phyloP scores from a whole-genome alignment of 2,797 vertebrate genomes.

The Atherinosoma microstoma region DNA sequence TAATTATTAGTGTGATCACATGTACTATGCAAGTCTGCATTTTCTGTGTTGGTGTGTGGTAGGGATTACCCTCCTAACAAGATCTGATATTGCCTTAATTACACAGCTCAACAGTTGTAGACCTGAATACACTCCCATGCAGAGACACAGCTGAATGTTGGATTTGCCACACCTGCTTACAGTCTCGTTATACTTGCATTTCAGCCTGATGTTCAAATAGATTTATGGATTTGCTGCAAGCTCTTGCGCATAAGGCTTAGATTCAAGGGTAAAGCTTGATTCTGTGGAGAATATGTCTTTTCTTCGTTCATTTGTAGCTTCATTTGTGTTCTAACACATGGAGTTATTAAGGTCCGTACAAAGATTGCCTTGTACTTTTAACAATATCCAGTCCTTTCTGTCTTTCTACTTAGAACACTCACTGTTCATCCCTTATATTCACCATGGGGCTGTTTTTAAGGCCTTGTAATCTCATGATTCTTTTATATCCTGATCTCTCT shows the following conservation, averaged over 20 bases:
- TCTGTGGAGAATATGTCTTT: background rate
- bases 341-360: conserved; percentile 11
- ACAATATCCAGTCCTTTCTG: background rate
- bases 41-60: conserved; percentile 58
- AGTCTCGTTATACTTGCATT: conserved; percentile 7
- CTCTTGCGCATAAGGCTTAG: background rate
- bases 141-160: conserved; percentile 48
- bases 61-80: conserved; percentile 61
- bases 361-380: background rate
- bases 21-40: conserved; percentile 36
- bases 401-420: conserved; percentile 17
- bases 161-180: conserved; percentile 52
- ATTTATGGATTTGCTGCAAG: conserved; percentile 1
- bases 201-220: conserved; percentile 4
- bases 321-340: background rate
- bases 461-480: conserved; percentile 57
- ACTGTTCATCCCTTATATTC: conserved; percentile 21
- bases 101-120: conserved; percentile 70
- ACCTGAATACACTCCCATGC: conserved; percentile 36
- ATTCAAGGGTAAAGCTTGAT: background rate
- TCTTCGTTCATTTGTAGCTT: no score
- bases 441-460: conserved; percentile 26
- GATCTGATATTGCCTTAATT: conserved; percentile 72
- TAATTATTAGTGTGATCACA: conserved; percentile 38
- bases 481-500: conserved; percentile 60